These are phyloP conservation scores for Callionymus lyra DNA, from an alignment of 2,113 vertebrate species.

Conservation along the genomic window DNA sequence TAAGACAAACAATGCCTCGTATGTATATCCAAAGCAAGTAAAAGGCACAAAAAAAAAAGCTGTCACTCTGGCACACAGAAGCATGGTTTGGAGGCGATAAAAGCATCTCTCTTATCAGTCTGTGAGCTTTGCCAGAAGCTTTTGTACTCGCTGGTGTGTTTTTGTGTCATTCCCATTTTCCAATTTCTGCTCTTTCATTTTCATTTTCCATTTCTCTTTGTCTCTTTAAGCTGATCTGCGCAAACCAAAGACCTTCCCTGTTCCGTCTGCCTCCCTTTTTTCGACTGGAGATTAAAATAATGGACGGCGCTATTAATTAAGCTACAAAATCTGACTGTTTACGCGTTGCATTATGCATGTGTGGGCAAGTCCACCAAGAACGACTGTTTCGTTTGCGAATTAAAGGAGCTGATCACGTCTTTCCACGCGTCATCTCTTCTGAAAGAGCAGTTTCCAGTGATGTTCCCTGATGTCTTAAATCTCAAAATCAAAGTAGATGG, in stretches of 20 bases:
- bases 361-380: too few species aligned
- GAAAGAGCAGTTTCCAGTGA: too few species aligned
- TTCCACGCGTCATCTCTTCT: too few species aligned
- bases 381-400: too few species aligned
- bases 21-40: constrained; percentile 45
- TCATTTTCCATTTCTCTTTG: constrained; percentile 13
- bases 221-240: constrained; percentile 37
- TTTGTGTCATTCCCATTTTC: constrained; percentile 48
- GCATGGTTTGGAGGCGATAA: constrained; percentile 40
- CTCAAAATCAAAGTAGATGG: too few species aligned
- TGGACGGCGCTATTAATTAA: constrained; percentile 58
- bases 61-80: constrained; percentile 28
- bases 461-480: too few species aligned
- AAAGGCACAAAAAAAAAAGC: constrained; percentile 31
- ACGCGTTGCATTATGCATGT: constrained; percentile 22
- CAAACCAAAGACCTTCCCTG: constrained; percentile 45
- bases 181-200: constrained; percentile 41
- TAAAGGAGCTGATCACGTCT: too few species aligned
- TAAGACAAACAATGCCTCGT: constrained; percentile 34
- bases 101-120: constrained; percentile 52
- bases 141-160: constrained; percentile 41
- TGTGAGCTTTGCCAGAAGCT: constrained; percentile 31
- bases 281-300: constrained; percentile 61
- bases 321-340: constrained; percentile 57
- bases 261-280: constrained; percentile 36